phyloP scores from a whole-genome alignment of 2,113 vertebrate species.

The Protobothrops mucrosquamatus region DNA sequence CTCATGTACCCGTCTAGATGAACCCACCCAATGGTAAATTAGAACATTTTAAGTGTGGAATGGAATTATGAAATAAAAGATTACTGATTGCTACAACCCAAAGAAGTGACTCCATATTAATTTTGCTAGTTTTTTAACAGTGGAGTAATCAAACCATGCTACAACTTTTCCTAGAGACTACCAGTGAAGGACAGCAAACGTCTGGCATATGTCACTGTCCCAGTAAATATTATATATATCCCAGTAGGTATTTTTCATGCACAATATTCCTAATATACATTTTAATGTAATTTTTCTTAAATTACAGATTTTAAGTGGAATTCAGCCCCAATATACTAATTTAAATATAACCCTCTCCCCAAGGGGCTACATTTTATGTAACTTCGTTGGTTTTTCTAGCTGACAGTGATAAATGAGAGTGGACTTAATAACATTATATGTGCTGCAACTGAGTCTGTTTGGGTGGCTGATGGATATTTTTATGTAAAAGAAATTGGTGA shows the following conservation, averaged over 20 bases:
- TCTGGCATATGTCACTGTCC: background rate
- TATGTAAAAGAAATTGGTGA: background rate
- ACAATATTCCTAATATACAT: background rate
- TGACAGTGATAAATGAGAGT: background rate
- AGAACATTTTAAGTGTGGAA: background rate
- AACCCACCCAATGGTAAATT: background rate
- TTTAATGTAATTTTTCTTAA: background rate
- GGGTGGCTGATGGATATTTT: background rate
- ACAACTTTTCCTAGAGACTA: background rate
- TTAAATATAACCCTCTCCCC: background rate
- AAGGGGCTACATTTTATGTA: background rate
- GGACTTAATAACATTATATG: background rate
- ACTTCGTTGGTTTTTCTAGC: background rate
- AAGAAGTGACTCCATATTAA: background rate
- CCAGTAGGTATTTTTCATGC: background rate
- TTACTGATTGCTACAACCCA: background rate
- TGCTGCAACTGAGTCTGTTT: background rate
- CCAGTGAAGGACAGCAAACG: background rate
- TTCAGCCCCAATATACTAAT: background rate
- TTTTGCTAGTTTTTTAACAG: background rate
- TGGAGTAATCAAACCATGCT: background rate
- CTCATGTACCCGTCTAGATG: background rate
- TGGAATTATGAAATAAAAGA: background rate
- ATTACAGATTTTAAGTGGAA: background rate
- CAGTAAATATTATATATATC: background rate